Base-by-base conservation (phyloP, 1,140 invertebrate species). In the Hirudo medicinalis region DNA sequence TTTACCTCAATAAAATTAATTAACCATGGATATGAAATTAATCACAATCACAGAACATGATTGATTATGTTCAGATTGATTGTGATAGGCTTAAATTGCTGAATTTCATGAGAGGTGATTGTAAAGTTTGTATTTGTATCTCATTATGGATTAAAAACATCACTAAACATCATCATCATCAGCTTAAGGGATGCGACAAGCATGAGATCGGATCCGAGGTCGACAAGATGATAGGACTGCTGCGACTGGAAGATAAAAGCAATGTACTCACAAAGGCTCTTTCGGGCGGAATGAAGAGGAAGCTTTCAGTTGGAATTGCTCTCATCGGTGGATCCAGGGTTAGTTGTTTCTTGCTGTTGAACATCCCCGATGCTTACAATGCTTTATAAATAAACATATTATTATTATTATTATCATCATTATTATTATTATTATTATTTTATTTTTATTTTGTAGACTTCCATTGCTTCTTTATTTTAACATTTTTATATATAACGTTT, bases 291-390 rank as follows among this genome's bases (percentile, higher is more conserved):
- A 81, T 84, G 79, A 80, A 83, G 72, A 72, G 84, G 32, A 77
- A 84, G 68, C 76, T 85, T 0, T 84, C 81, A 76, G 81, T 85
- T 13, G 84, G 82, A 2, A 77, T 85, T 53, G 83, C 85, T 9
- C 83, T 85, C 76, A 80, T 84, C 68, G 84, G 83, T 36, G 80
- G 80, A 19, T 83, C 81, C 15, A 79, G 80, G 72, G 78, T 83
- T 17, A 2, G 70, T 29, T 54, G n/a, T 20, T 71, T 5, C 20
- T 36, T 25, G 20, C n/a, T 49, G n/a, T n/a, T n/a, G n/a, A n/a
- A n/a, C n/a, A n/a, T n/a, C n/a, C n/a, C n/a, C n/a, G n/a, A n/a
- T n/a, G n/a, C n/a, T n/a, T n/a, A n/a, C n/a, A n/a, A n/a, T n/a
- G n/a, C n/a, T 40, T 40, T 43, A 69, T 17, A 17, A 25, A 17